A percentile compares a stretch with the other conserved stretches of the same genome.
These are phyloP conservation scores for Dendroctonus valens DNA, from an alignment of 1,140 invertebrate genomes.

Conservation along the genomic window DNA sequence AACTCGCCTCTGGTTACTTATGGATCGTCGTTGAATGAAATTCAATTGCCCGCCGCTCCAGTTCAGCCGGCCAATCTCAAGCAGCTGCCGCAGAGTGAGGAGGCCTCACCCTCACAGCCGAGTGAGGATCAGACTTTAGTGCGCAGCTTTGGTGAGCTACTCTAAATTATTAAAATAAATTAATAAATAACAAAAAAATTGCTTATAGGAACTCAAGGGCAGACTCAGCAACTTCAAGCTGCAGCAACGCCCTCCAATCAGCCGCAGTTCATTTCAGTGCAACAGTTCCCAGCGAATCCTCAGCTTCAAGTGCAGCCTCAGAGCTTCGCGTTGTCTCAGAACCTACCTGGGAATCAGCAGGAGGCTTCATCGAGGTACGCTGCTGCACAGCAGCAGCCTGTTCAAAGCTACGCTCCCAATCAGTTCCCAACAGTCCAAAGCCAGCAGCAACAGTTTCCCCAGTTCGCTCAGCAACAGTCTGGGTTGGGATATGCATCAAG, in stretches of 20 bases:
- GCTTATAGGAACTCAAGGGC: slow-evolving; percentile 7
- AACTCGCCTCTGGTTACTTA: slow-evolving; percentile 28
- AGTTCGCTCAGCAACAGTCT: slow-evolving; percentile 1
- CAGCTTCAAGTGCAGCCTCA: slow-evolving; percentile 10
- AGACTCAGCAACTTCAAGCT: slow-evolving; percentile 9
- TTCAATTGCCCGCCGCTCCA: slow-evolving; percentile 24
- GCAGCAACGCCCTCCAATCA: background rate
- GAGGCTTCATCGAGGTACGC: no score
- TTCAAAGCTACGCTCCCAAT: background rate
- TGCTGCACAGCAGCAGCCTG: no score
- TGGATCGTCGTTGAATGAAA: slow-evolving; percentile 17
- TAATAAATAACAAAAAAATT: background rate
- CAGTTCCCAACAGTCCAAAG: background rate
- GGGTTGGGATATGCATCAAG: background rate
- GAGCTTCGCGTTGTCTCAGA: no score
- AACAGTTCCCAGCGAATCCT: slow-evolving; percentile 23
- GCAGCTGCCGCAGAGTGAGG: slow-evolving; percentile 7
- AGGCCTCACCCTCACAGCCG: background rate
- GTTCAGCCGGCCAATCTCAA: slow-evolving; percentile 21
- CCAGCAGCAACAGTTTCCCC: background rate
- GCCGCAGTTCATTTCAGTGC: slow-evolving; percentile 21
- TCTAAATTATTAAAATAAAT: background rate
- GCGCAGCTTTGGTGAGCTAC: slow-evolving; percentile 4
- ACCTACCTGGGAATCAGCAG: background rate
- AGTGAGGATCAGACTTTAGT: background rate